Conservation (phyloP, 2,797 vertebrate genomes). For the Melanogrammus aeglefinus region DNA sequence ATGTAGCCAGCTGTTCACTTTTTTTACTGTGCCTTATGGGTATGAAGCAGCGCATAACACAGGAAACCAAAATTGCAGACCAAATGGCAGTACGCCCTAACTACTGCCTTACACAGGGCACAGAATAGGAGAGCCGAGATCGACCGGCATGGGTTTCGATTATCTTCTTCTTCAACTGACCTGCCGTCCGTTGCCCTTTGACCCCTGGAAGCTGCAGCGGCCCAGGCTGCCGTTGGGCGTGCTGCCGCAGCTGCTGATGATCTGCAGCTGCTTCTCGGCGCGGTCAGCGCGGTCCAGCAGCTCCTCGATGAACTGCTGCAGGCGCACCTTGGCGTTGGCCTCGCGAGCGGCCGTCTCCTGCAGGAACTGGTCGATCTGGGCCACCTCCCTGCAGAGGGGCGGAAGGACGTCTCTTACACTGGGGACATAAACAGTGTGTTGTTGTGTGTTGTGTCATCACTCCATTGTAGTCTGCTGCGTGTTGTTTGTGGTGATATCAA, state of each 20-base stretch:
- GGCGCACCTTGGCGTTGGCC: constrained; percentile 92
- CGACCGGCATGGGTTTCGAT: not conserved
- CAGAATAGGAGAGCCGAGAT: not conserved
- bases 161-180: constrained; percentile 46
- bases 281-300: constrained; percentile 95
- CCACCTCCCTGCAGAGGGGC: constrained; percentile 82
- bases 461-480: not conserved
- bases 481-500: not conserved
- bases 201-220: constrained; percentile 81
- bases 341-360: constrained; percentile 95
- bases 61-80: not conserved
- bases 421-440: not conserved
- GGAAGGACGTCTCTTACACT: not conserved
- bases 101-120: not conserved
- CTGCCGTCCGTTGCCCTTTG: constrained; percentile 78
- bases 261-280: constrained; percentile 94
- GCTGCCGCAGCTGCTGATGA: constrained; percentile 96
- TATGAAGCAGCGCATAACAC: not conserved
- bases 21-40: not conserved
- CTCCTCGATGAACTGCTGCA: constrained; percentile 99
- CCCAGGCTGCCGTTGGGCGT: constrained; percentile 93
- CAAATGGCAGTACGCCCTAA: not conserved
- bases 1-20: not conserved
- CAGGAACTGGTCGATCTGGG: constrained; percentile 96
- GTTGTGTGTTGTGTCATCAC: not conserved